A percentile compares a stretch with the other conserved stretches of the same genome.
These are phyloP conservation scores for Corticium candelabrum DNA, from an alignment of 37 sponge, comb jelly and placozoan genomes.

Conservation along the genomic window DNA sequence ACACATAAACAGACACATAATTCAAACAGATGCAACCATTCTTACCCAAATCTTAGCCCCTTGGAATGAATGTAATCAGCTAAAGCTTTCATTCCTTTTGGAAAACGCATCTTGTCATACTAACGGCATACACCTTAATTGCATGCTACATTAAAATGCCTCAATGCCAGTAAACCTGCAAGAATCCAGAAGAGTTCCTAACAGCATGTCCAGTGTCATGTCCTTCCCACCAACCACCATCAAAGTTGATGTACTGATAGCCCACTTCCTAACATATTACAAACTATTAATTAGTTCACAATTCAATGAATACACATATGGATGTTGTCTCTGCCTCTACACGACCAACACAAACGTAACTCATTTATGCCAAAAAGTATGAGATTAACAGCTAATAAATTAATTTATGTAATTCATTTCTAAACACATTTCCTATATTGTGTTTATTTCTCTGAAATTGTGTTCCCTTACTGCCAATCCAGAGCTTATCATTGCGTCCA, in stretches of 20 bases:
- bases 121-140: too few relatives aligned
- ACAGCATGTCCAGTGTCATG: background rate
- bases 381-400: too few relatives aligned
- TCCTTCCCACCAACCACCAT: constrained; percentile 12
- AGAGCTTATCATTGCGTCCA: background rate
- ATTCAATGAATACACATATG: too few relatives aligned
- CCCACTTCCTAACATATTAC: background rate
- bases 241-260: constrained; percentile 10
- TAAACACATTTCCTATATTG: too few relatives aligned
- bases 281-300: too few relatives aligned
- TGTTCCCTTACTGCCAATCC: background rate
- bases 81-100: background rate
- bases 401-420: too few relatives aligned
- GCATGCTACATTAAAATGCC: too few relatives aligned
- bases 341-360: too few relatives aligned
- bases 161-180: constrained; percentile 8
- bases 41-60: background rate
- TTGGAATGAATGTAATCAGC: background rate
- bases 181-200: background rate
- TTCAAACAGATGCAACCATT: background rate
- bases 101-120: background rate
- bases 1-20: too few relatives aligned
- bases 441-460: too few relatives aligned
- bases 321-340: too few relatives aligned
- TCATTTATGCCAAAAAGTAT: too few relatives aligned